Conservation (phyloP, 2,888 invertebrate species). For the Amiota mariae region DNA sequence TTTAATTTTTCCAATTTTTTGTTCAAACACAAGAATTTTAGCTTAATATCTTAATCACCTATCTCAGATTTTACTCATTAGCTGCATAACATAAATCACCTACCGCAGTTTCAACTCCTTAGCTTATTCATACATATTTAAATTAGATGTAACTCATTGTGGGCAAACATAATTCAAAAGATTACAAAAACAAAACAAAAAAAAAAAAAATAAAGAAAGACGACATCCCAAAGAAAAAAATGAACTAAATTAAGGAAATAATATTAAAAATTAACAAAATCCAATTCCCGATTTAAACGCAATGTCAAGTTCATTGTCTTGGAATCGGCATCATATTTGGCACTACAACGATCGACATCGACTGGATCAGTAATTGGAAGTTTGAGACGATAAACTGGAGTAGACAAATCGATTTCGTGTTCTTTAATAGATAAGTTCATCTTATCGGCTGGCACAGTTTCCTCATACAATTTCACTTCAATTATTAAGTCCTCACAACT, state of each 20-base stretch:
- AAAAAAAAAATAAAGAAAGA: neutral
- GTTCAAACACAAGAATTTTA: too few relatives aligned
- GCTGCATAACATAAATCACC: too few relatives aligned
- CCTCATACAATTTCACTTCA: conserved; percentile 83
- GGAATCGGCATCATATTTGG: conserved; percentile 82
- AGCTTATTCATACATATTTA: too few relatives aligned
- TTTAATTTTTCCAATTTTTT: too few relatives aligned
- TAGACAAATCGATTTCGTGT: conserved; percentile 78
- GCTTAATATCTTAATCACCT: too few relatives aligned
- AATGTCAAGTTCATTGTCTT: conserved; percentile 82
- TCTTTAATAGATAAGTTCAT: conserved; percentile 82
- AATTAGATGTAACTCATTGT: too few relatives aligned
- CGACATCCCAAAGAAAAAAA: neutral
- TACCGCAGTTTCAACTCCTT: too few relatives aligned
- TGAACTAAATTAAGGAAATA: neutral
- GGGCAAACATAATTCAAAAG: too few relatives aligned
- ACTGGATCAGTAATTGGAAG: conserved; percentile 87
- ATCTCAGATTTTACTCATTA: too few relatives aligned
- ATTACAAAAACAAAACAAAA: neutral
- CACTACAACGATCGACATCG: conserved; percentile 86
- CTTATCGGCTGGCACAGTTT: conserved; percentile 78
- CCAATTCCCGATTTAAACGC: conserved; percentile 85
- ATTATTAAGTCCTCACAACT: conserved; percentile 93
- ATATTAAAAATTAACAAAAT: conserved; percentile 87
- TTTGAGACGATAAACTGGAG: conserved; percentile 80